phyloP scores from a whole-genome alignment of 1,140 invertebrate genomes.

The Heliconius eleuchia region DNA sequence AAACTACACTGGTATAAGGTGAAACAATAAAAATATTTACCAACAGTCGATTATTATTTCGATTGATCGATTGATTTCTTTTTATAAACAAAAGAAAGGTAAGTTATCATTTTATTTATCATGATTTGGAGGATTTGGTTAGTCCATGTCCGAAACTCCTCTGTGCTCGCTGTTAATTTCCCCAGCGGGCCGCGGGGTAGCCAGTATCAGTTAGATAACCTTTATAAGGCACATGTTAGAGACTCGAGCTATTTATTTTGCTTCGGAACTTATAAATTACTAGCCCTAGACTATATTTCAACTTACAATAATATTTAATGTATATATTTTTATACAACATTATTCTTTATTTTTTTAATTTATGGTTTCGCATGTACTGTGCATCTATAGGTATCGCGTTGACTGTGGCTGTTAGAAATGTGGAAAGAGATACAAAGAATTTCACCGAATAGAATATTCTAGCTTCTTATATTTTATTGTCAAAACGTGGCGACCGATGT shows the following conservation, averaged over 20 bases:
- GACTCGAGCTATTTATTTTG: neutral
- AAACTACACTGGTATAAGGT: no score
- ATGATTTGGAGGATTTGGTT: neutral
- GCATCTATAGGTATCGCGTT: neutral
- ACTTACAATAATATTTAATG: neutral
- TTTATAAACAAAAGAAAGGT: neutral
- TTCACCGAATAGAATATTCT: slow-evolving; percentile 3
- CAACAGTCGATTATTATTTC: no score
- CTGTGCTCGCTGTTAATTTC: slow-evolving; percentile 16
- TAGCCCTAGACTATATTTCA: neutral
- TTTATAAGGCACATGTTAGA: slow-evolving; percentile 16
- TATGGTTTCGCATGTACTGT: neutral
- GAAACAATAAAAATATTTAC: no score
- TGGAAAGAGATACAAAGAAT: neutral
- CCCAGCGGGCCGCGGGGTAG: slow-evolving; percentile 13
- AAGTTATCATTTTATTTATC: neutral
- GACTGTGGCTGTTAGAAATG: neutral
- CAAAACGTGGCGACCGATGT: neutral
- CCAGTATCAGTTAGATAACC: slow-evolving; percentile 18
- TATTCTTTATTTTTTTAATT: neutral
- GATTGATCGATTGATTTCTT: neutral
- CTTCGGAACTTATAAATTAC: neutral
- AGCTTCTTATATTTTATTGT: slow-evolving; percentile 2
- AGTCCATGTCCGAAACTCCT: slow-evolving; percentile 1
- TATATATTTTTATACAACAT: neutral